Conservation (phyloP, 1,140 invertebrate genomes). For the Leptinotarsa undecemlineata region DNA sequence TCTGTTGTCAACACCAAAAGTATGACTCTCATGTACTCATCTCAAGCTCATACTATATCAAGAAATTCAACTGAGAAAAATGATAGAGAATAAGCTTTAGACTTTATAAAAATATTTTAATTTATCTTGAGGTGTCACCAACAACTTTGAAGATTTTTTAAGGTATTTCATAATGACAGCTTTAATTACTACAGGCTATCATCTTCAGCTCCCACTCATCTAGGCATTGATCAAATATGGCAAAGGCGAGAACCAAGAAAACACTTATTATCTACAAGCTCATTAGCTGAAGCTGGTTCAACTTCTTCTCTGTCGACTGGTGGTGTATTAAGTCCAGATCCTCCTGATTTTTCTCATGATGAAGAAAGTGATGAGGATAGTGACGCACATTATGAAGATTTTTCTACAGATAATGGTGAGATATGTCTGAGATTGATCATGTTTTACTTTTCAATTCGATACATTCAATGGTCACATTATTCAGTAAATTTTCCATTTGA, state of each 20-base stretch:
- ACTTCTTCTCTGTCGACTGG: slow-evolving; percentile 85
- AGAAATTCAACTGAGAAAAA: no score
- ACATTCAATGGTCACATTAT: no score
- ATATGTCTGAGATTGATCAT: neutral
- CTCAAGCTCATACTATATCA: no score
- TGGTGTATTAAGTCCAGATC: slow-evolving; percentile 79
- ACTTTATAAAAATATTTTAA: no score
- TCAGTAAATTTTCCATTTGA: no score
- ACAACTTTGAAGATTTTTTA: no score
- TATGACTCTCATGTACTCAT: no score
- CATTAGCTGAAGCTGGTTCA: slow-evolving; percentile 80
- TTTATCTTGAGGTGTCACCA: no score
- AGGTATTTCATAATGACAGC: no score
- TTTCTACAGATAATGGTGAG: slow-evolving; percentile 77
- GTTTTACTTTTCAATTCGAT: no score
- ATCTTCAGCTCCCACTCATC: slow-evolving; percentile 81
- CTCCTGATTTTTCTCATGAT: slow-evolving; percentile 80
- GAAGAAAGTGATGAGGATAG: slow-evolving; percentile 76
- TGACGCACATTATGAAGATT: slow-evolving; percentile 85
- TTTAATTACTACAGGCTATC: slow-evolving; percentile 67
- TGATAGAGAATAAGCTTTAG: no score
- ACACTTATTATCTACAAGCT: slow-evolving; percentile 84
- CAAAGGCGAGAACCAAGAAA: slow-evolving; percentile 80
- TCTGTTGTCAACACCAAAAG: no score
- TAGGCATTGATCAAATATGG: slow-evolving; percentile 83